These are phyloP conservation scores for Mobula hypostoma DNA, from an alignment of 2,113 vertebrate species.

Conservation along the genomic window DNA sequence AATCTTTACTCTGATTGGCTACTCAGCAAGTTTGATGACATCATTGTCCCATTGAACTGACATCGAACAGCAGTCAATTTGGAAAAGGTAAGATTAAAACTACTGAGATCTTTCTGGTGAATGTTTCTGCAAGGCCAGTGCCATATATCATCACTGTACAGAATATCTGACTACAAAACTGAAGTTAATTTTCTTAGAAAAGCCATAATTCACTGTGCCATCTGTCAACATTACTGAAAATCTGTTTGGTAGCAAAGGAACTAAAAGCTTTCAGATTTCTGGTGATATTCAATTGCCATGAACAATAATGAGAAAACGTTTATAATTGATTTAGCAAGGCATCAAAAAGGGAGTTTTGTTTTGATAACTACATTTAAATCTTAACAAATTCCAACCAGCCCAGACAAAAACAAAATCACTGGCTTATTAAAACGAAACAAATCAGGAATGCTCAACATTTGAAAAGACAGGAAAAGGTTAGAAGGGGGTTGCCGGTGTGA, in stretches of 20 bases:
- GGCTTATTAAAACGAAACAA: not conserved
- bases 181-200: not conserved
- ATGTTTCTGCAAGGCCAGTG: too few relatives aligned
- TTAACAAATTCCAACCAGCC: not conserved
- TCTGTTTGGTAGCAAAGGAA: not conserved
- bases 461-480: not conserved
- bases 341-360: not conserved
- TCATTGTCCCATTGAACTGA: too few relatives aligned
- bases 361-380: not conserved
- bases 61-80: too few relatives aligned
- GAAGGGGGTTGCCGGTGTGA: not conserved
- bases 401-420: not conserved
- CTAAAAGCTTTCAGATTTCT: not conserved
- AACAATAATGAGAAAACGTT: not conserved
- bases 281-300: not conserved
- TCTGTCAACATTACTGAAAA: not conserved
- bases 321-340: not conserved
- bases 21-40: not conserved
- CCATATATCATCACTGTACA: not conserved
- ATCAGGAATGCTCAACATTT: not conserved
- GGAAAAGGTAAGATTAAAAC: too few relatives aligned
- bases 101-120: too few relatives aligned
- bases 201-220: not conserved
- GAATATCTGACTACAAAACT: conserved; percentile 29
- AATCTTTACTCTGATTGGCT: too few relatives aligned